Percentiles rank a stretch among this genome's conserved stretches.
Conservation (phyloP, 2,888 invertebrate genomes). For the Lasioglossum vierecki region DNA sequence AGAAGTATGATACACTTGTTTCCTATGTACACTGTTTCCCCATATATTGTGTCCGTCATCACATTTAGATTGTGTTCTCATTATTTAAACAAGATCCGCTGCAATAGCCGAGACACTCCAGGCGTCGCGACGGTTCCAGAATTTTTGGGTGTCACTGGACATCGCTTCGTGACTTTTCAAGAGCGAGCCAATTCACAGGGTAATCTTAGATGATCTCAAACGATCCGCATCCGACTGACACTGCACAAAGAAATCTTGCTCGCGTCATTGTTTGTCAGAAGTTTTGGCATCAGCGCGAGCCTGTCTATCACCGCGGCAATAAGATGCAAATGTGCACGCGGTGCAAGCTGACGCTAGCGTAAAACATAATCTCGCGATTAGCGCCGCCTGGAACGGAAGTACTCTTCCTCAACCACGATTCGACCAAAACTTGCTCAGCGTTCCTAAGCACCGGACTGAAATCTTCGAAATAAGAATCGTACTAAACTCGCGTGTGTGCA, state of each 20-base stretch:
- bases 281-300: conserved; percentile 30
- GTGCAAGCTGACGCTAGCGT: conserved; percentile 55
- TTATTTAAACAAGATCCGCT: too few relatives aligned
- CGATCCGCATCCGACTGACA: background rate
- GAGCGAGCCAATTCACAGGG: too few relatives aligned
- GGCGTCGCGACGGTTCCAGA: too few relatives aligned
- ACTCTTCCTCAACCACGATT: conserved; percentile 40
- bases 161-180: too few relatives aligned
- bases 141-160: too few relatives aligned
- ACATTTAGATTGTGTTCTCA: too few relatives aligned
- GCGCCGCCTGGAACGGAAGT: conserved; percentile 65
- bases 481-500: too few relatives aligned
- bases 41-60: too few relatives aligned
- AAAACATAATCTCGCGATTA: conserved; percentile 67
- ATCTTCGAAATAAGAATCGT: too few relatives aligned
- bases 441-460: background rate
- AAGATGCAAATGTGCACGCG: conserved; percentile 69
- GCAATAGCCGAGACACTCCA: too few relatives aligned
- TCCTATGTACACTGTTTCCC: background rate
- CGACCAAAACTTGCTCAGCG: conserved; percentile 54
- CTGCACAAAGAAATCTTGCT: conserved; percentile 6
- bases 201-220: too few relatives aligned
- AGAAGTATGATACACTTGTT: background rate
- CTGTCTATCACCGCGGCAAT: conserved; percentile 49
- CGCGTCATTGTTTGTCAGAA: conserved; percentile 4